phyloP scores from a whole-genome alignment of 2,888 invertebrate genomes.

The Drosophila anceps region DNA sequence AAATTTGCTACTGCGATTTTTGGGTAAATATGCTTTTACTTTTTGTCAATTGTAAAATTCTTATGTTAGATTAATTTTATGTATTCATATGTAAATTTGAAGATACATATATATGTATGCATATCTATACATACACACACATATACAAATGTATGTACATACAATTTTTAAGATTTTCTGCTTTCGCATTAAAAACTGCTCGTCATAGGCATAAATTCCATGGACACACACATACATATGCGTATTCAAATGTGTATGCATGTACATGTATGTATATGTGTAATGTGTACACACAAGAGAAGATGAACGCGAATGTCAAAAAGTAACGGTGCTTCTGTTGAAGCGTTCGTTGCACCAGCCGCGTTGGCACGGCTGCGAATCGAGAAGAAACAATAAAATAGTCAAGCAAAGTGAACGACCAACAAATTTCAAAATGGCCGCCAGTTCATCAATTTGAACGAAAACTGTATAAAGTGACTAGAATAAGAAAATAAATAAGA shows the following conservation, averaged over 20 bases:
- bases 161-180: background rate
- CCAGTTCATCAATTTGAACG: conserved; percentile 8
- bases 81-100: background rate
- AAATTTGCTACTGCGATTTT: conserved; percentile 1
- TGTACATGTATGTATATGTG: background rate
- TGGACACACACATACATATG: background rate
- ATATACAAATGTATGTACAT: no score
- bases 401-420: conserved; percentile 51
- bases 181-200: background rate
- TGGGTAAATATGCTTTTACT: conserved; percentile 8
- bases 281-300: background rate
- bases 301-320: conserved; percentile 7
- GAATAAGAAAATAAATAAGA: conserved; percentile 12
- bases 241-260: background rate
- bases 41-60: background rate
- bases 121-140: background rate
- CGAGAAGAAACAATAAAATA: conserved; percentile 30
- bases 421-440: conserved; percentile 53
- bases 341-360: conserved; percentile 57
- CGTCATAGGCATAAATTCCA: background rate
- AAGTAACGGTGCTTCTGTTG: conserved; percentile 45
- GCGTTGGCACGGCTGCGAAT: conserved; percentile 2
- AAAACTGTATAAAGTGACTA: conserved; percentile 7
- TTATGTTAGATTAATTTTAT: background rate
- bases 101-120: conserved; percentile 6